Evolutionary conservation across 2,113 vertebrate species (phyloP).

Genomic region (Rostratula benghalensis): DNA sequence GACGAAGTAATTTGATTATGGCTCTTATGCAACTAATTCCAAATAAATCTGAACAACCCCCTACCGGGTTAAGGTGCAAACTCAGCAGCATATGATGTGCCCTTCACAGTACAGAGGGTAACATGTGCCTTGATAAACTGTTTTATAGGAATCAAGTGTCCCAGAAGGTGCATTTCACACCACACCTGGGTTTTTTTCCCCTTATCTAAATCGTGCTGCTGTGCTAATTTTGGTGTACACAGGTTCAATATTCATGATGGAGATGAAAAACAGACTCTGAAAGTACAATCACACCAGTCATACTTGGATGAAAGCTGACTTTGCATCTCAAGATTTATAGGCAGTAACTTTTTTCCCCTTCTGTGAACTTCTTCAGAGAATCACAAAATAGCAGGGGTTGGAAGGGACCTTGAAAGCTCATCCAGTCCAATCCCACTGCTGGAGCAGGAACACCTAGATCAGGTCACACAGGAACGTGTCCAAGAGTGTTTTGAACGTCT

Average conservation of each 20-base stretch:
- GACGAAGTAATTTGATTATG: slow-evolving; percentile 37
- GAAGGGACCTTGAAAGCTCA: too few species aligned
- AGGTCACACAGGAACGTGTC: too few species aligned
- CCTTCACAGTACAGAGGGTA: not conserved
- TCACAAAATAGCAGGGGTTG: too few species aligned
- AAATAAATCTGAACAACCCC: not conserved
- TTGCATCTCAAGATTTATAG: not conserved
- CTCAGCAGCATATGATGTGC: not conserved
- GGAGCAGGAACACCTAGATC: too few species aligned
- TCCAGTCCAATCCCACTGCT: too few species aligned
- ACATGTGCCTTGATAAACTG: not conserved
- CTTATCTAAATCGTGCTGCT: not conserved
- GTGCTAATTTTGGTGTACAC: not conserved
- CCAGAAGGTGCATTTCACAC: not conserved
- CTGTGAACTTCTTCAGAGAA: not conserved
- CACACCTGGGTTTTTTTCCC: not conserved
- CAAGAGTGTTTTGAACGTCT: too few species aligned
- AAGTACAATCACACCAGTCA: not conserved
- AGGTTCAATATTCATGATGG: not conserved
- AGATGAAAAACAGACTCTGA: not conserved
- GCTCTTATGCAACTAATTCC: slow-evolving; percentile 10
- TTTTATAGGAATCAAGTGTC: not conserved
- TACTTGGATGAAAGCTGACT: not conserved
- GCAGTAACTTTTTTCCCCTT: not conserved
- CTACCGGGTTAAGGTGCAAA: not conserved